Conservation (phyloP, 2,113 vertebrate species). For the Leptobrachium ailaonicum region DNA sequence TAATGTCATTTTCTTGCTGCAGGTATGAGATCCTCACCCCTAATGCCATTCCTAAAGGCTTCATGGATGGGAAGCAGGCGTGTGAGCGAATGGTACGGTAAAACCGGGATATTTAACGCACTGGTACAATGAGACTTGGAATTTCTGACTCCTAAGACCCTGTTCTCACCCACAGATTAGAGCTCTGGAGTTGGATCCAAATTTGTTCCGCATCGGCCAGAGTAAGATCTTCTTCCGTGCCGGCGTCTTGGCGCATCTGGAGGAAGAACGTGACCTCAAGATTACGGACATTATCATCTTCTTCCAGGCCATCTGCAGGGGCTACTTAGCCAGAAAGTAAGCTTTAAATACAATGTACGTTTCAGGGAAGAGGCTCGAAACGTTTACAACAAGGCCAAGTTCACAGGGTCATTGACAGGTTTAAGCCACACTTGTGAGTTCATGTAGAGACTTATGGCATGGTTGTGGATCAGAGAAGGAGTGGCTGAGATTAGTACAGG, state of each 20-base stretch:
- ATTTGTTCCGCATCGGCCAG: conserved; percentile 95
- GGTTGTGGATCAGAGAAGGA: background rate
- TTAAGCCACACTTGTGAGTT: no score
- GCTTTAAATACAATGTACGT: conserved; percentile 47
- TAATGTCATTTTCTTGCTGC: conserved; percentile 22
- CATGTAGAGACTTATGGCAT: no score
- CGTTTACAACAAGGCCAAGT: no score
- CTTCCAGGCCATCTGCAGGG: conserved; percentile 95
- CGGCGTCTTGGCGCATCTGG: conserved; percentile 92
- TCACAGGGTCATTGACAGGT: no score
- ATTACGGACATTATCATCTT: conserved; percentile 98
- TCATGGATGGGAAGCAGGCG: conserved; percentile 98
- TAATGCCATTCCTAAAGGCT: conserved; percentile 95
- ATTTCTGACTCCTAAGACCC: background rate
- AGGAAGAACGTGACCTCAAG: conserved; percentile 95
- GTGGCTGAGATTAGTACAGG: background rate
- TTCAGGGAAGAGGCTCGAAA: no score
- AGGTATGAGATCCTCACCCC: conserved; percentile 98
- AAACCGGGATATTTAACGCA: background rate
- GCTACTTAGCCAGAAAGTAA: conserved; percentile 94
- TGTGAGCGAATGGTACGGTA: conserved; percentile 92
- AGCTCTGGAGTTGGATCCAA: conserved; percentile 91
- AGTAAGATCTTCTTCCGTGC: conserved; percentile 99
- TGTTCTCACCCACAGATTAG: conserved; percentile 73
- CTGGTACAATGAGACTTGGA: background rate